phyloP scores from a whole-genome alignment of 1,140 invertebrate genomes.

The Octopus sinensis region DNA sequence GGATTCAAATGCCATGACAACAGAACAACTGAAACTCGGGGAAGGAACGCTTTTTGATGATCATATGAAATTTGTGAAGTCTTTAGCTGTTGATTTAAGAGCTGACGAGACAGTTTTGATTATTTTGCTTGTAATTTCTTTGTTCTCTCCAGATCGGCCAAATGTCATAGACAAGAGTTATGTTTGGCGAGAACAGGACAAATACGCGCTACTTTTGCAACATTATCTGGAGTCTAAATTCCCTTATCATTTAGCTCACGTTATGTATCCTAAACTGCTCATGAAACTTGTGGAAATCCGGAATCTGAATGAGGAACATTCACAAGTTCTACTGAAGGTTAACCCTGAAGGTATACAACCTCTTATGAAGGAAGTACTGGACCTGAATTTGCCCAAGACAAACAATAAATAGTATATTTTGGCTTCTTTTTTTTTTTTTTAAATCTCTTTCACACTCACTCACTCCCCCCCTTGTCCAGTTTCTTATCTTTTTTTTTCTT shows the following conservation, averaged over 20 bases:
- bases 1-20: slow-evolving; percentile 51
- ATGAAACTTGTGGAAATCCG: slow-evolving; percentile 62
- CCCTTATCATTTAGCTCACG: slow-evolving; percentile 47
- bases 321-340: slow-evolving; percentile 58
- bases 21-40: slow-evolving; percentile 50
- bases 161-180: slow-evolving; percentile 54
- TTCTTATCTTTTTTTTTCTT: too few species aligned
- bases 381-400: slow-evolving; percentile 46
- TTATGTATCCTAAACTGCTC: slow-evolving; percentile 60
- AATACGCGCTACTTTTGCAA: slow-evolving; percentile 59
- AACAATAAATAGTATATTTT: slow-evolving; percentile 20
- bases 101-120: slow-evolving; percentile 61
- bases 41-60: slow-evolving; percentile 55
- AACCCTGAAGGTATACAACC: slow-evolving; percentile 58
- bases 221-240: slow-evolving; percentile 60
- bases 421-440: slow-evolving; percentile 12
- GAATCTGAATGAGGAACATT: slow-evolving; percentile 62
- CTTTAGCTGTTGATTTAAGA: slow-evolving; percentile 54
- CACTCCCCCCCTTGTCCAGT: too few species aligned
- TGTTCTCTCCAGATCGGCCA: slow-evolving; percentile 61
- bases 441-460: too few species aligned
- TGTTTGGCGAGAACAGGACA: slow-evolving; percentile 58
- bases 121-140: slow-evolving; percentile 59
- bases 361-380: slow-evolving; percentile 58
- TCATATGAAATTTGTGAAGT: slow-evolving; percentile 60